Evolutionary conservation across 2,113 vertebrate species (phyloP).

Genomic region (Terrapene triunguis): DNA sequence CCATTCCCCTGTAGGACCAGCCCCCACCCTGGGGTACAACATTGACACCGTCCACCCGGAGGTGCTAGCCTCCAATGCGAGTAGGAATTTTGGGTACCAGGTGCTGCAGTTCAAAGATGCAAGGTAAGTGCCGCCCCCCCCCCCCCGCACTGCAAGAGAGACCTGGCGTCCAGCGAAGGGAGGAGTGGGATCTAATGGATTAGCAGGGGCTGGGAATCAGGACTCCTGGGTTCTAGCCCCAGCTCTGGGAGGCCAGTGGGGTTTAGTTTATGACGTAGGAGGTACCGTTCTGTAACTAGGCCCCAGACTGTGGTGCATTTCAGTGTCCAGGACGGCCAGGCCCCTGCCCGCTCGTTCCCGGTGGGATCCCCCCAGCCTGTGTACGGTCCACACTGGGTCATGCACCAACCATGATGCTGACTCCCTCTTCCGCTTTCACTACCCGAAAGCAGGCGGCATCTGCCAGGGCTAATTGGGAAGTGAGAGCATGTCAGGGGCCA

Average conservation of each 20-base stretch:
- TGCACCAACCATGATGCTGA: not conserved
- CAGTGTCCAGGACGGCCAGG: not conserved
- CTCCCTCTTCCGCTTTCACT: not conserved
- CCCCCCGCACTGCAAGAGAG: too few species aligned
- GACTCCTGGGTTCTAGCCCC: not conserved
- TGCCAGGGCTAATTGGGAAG: not conserved
- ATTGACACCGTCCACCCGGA: not conserved
- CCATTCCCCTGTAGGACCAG: not conserved
- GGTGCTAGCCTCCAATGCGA: not conserved
- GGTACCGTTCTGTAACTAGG: not conserved
- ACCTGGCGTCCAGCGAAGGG: too few species aligned
- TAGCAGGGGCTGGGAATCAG: too few species aligned
- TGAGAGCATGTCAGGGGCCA: not conserved
- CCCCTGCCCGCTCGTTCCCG: not conserved
- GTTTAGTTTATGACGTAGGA: not conserved
- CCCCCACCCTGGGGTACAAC: conserved; percentile 21
- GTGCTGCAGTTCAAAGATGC: conserved; percentile 37
- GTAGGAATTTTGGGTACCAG: conserved; percentile 61
- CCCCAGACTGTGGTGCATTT: not conserved
- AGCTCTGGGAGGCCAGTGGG: not conserved
- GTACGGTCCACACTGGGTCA: not conserved
- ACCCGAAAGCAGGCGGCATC: not conserved
- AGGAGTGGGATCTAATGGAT: too few species aligned
- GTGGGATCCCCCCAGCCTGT: not conserved
- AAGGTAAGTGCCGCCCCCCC: conserved; percentile 19